These are phyloP conservation scores for Andrena dorsata DNA, from an alignment of 2,888 invertebrate species.

Conservation along the genomic window DNA sequence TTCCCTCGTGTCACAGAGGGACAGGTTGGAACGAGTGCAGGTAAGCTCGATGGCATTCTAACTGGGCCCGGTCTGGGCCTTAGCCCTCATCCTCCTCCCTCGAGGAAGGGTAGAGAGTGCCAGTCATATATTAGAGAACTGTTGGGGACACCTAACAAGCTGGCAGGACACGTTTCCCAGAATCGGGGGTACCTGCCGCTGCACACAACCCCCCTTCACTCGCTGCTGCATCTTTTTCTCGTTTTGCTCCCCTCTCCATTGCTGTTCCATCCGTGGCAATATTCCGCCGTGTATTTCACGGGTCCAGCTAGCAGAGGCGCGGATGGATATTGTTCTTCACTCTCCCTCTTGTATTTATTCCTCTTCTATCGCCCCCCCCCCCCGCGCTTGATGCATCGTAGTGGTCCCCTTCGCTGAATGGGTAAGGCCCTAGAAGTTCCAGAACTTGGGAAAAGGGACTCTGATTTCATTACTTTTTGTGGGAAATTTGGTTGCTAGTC, in stretches of 20 bases:
- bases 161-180: slow-evolving; percentile 83
- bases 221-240: slow-evolving; percentile 38
- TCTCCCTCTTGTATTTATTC: slow-evolving; percentile 28
- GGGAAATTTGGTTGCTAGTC: no score
- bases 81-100: slow-evolving; percentile 57
- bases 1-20: slow-evolving; percentile 1
- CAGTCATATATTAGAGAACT: slow-evolving; percentile 83
- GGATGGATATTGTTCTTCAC: slow-evolving; percentile 66
- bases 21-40: slow-evolving; percentile 54
- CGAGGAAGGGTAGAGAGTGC: slow-evolving; percentile 77
- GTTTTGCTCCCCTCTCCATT: slow-evolving; percentile 33
- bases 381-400: slow-evolving; percentile 20
- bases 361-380: slow-evolving; percentile 11
- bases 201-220: slow-evolving; percentile 66
- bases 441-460: neutral
- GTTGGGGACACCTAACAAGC: slow-evolving; percentile 83
- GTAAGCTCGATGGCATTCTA: slow-evolving; percentile 65
- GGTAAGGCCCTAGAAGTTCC: no score
- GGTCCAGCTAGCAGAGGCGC: slow-evolving; percentile 42
- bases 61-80: slow-evolving; percentile 54
- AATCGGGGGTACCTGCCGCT: slow-evolving; percentile 75
- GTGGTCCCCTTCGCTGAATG: neutral
- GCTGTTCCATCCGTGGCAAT: slow-evolving; percentile 43
- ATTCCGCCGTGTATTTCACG: slow-evolving; percentile 62
- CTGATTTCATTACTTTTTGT: no score